phyloP scores from a whole-genome alignment of 2,888 invertebrate species.

The Ecdyonurus torrentis region DNA sequence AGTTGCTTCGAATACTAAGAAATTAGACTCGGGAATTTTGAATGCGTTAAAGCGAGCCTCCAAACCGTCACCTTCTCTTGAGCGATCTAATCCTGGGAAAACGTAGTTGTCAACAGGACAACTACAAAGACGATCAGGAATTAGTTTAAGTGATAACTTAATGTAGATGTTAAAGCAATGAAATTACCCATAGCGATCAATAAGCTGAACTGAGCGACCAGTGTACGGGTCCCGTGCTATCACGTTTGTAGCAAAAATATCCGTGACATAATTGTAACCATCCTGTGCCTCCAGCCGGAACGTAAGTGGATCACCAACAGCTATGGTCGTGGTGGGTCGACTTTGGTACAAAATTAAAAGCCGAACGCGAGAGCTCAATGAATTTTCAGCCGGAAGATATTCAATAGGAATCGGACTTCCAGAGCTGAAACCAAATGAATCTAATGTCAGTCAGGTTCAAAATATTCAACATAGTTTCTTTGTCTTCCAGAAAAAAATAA shows the following conservation, averaged over 20 bases:
- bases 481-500: not conserved
- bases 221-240: constrained; percentile 86
- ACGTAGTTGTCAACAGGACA: constrained; percentile 85
- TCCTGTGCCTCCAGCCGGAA: constrained; percentile 79
- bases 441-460: too few relatives aligned
- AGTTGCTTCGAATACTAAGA: constrained; percentile 82
- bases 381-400: constrained; percentile 80
- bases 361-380: constrained; percentile 73
- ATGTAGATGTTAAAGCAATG: too few relatives aligned
- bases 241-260: constrained; percentile 86
- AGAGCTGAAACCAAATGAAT: constrained; percentile 41
- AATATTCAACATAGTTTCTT: too few relatives aligned
- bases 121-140: constrained; percentile 30
- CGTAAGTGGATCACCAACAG: constrained; percentile 80
- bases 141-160: not conserved
- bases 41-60: constrained; percentile 88
- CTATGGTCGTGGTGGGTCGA: constrained; percentile 80
- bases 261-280: constrained; percentile 71
- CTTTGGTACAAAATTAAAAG: constrained; percentile 77
- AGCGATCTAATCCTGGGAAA: constrained; percentile 76
- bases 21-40: constrained; percentile 87
- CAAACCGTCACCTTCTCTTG: constrained; percentile 68
- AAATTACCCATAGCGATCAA: constrained; percentile 69
- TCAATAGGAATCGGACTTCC: constrained; percentile 87
- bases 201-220: constrained; percentile 73